These are phyloP conservation scores for Homarus americanus DNA, from an alignment of 1,140 invertebrate species.

Conservation along the genomic window DNA sequence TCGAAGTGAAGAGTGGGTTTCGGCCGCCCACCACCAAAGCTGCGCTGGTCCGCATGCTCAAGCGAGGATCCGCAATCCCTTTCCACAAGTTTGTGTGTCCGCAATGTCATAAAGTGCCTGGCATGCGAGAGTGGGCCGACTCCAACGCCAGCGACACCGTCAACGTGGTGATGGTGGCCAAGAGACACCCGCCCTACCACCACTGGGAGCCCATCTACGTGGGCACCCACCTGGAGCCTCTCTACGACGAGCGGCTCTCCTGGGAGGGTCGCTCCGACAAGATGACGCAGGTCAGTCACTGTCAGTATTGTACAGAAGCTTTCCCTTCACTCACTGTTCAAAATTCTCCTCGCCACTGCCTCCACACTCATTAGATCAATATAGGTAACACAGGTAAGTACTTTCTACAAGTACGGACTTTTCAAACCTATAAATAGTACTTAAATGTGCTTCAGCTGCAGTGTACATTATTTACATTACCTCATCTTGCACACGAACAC, in stretches of 20 bases:
- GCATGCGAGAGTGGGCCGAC: slow-evolving; percentile 80
- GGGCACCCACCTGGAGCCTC: slow-evolving; percentile 87
- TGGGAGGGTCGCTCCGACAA: slow-evolving; percentile 92
- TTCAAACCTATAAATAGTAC: too few relatives aligned
- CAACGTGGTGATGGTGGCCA: slow-evolving; percentile 73
- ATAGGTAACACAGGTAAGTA: too few relatives aligned
- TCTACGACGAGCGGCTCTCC: slow-evolving; percentile 88
- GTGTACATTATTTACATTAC: too few relatives aligned
- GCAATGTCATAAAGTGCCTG: slow-evolving; percentile 92
- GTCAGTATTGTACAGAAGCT: too few relatives aligned
- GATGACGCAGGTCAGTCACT: slow-evolving; percentile 89
- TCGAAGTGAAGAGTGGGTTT: slow-evolving; percentile 87
- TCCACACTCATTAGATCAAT: too few relatives aligned
- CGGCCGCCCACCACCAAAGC: slow-evolving; percentile 87
- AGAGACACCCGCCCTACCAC: slow-evolving; percentile 79
- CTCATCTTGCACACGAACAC: too few relatives aligned
- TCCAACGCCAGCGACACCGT: slow-evolving; percentile 64
- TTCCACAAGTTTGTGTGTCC: slow-evolving; percentile 95
- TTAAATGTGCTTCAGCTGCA: too few relatives aligned
- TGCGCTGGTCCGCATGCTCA: slow-evolving; percentile 86
- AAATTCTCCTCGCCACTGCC: too few relatives aligned
- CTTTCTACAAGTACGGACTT: too few relatives aligned
- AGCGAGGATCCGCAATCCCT: slow-evolving; percentile 88
- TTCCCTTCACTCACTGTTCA: too few relatives aligned
- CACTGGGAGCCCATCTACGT: slow-evolving; percentile 92